phyloP scores from a whole-genome alignment of 1,140 invertebrate genomes.

The Ooceraea biroi region DNA sequence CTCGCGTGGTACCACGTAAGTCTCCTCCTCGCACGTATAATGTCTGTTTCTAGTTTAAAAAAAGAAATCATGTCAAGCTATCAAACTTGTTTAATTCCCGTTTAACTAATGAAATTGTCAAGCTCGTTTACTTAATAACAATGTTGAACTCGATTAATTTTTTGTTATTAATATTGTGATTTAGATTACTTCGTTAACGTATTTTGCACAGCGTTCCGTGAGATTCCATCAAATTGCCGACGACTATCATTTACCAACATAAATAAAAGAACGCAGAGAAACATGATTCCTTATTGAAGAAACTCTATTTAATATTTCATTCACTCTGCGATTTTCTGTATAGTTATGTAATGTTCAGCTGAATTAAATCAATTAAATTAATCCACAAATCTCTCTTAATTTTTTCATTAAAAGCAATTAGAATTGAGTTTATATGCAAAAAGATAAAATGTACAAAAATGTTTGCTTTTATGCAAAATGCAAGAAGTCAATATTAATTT shows the following conservation, averaged over 20 bases:
- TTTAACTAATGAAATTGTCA: neutral
- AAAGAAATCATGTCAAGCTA: too few species aligned
- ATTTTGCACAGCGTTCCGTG: neutral
- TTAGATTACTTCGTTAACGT: slow-evolving; percentile 8
- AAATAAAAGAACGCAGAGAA: slow-evolving; percentile 32
- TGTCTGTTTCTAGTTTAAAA: too few species aligned
- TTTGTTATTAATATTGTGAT: too few species aligned
- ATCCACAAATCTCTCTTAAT: too few species aligned
- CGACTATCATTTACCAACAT: slow-evolving; percentile 22
- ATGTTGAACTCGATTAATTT: too few species aligned
- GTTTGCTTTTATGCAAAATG: neutral
- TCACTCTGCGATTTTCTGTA: neutral
- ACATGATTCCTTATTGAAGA: slow-evolving; percentile 14
- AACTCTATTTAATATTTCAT: slow-evolving; percentile 3
- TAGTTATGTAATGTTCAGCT: neutral
- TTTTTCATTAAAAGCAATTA: neutral
- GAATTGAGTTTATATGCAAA: neutral
- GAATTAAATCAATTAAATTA: neutral
- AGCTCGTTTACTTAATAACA: too few species aligned
- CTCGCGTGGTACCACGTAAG: slow-evolving; percentile 75
- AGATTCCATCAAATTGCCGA: slow-evolving; percentile 45
- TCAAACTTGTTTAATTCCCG: too few species aligned
- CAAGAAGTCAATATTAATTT: slow-evolving; percentile 5
- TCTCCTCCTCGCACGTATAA: slow-evolving; percentile 18
- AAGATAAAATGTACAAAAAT: neutral